Conservation (phyloP, 1,140 invertebrate genomes). For the Drosophila pseudoobscura region DNA sequence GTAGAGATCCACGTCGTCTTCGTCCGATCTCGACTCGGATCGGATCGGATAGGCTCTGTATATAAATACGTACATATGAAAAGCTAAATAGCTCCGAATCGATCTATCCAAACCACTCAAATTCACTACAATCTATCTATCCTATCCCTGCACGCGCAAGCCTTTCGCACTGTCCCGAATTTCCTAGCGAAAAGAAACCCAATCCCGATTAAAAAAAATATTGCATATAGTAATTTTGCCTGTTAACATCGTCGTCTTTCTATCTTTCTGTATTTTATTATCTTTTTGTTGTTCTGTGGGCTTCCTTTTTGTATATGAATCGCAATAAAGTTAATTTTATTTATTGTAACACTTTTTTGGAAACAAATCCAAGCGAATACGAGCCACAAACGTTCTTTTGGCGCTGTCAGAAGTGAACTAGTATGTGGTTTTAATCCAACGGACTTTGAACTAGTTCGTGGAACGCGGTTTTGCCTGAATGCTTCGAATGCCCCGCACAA, state of each 20-base stretch:
- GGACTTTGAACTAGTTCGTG: too few species aligned
- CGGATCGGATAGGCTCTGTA: constrained; percentile 10
- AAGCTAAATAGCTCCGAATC: background rate
- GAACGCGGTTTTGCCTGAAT: too few species aligned
- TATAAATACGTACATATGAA: constrained; percentile 8
- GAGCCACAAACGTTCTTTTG: too few species aligned
- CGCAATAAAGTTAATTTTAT: constrained; percentile 77
- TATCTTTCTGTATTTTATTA: constrained; percentile 42
- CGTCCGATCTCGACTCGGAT: background rate
- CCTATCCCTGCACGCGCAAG: constrained; percentile 4
- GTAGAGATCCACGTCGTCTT: constrained; percentile 24
- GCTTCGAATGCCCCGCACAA: too few species aligned
- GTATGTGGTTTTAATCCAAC: too few species aligned
- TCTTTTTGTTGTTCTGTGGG: constrained; percentile 52
- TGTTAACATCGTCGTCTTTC: constrained; percentile 25
- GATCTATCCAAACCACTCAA: too few species aligned
- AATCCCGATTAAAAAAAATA: constrained; percentile 5
- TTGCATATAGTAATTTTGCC: constrained; percentile 23
- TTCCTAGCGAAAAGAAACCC: constrained; percentile 38
- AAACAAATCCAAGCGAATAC: constrained; percentile 3
- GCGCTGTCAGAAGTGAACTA: background rate
- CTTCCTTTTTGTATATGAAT: constrained; percentile 48
- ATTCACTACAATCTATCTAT: constrained; percentile 1
- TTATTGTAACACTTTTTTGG: constrained; percentile 64
- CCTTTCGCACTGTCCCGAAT: constrained; percentile 31